These are phyloP conservation scores for Megaceryle alcyon DNA, from an alignment of 2,797 vertebrate species.

Conservation along the genomic window DNA sequence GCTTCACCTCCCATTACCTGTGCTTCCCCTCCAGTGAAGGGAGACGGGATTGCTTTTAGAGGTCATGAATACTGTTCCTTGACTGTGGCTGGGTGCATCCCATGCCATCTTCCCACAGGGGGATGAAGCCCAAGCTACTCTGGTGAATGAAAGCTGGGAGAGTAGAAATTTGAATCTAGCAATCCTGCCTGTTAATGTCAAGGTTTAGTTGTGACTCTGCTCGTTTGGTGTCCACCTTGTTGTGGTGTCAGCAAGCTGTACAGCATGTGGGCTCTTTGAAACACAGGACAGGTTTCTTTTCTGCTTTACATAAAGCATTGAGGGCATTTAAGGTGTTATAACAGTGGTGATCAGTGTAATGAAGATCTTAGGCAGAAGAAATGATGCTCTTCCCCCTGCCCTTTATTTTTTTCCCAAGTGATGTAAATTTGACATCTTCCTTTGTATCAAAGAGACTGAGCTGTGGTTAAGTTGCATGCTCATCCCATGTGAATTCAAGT, in stretches of 20 bases:
- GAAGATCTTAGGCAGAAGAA: neutral
- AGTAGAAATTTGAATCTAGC: neutral
- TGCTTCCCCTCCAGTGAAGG: neutral
- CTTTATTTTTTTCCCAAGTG: neutral
- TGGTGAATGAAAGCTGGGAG: neutral
- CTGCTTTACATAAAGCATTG: neutral
- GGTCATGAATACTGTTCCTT: neutral
- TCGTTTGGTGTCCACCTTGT: fast-evolving
- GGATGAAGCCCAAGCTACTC: neutral
- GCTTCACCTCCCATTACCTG: neutral
- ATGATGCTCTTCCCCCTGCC: neutral
- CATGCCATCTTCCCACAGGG: neutral
- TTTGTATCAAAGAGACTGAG: neutral
- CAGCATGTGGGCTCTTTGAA: neutral
- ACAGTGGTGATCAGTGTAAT: neutral
- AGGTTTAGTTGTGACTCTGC: fast-evolving
- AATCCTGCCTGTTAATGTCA: fast-evolving
- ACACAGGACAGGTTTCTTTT: neutral
- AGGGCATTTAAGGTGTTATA: neutral
- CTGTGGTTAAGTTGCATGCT: neutral
- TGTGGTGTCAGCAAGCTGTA: neutral
- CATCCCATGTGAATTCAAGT: neutral
- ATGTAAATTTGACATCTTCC: neutral
- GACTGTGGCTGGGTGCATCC: neutral
- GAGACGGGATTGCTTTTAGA: neutral